Base-by-base conservation (phyloP, 2,797 vertebrate species). In the Amblyraja radiata region DNA sequence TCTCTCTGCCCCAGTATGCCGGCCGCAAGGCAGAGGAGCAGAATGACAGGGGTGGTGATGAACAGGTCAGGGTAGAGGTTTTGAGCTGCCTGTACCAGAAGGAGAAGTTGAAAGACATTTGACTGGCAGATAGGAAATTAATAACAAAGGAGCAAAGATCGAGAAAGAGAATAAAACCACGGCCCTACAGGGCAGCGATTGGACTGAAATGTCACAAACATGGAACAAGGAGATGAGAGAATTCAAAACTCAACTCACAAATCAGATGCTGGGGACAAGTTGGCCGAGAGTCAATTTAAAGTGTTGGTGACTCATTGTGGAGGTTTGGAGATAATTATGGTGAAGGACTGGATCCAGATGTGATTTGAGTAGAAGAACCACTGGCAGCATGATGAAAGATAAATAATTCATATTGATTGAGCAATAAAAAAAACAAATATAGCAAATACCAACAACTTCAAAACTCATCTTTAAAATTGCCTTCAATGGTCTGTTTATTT, bases 401-500 rank as follows among this genome's bases (percentile, higher is more conserved):
- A 86, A 86, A 63, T 8, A 46, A 39, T 80, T 80, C 36, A 80
- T 81, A 46, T 6, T 73, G 88, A 11, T 36, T 1, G 18, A 74
- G 36, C 65, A 36, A 74, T 21, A 46, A 91, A 39, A 1, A 6
- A 23, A 8, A 73, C 36, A 36, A 73, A 91, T 91, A 2, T 39
- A 32, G 36, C 32, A 46, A 18, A 65, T 73, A 28, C 36, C 32
- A 46, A 39, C 65, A 71, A 32, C 14, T 36, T 39, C 39, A 71
- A 90, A 90, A 90, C 18, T 90, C 65, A 91, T 91, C 68, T 71
- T 90, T 74, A 46, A 73, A 73, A 73, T 39, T 6, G 68, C 32
- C 32, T 54, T 32, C 68, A 54, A 74, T 5, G 9, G 21, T 8
- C 5, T 58, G n/a, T 65, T 13, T 14, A 65, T 83, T 83, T 54